Evolutionary conservation across 2,113 vertebrate species (phyloP).

Genomic region (Pluvianellus socialis): DNA sequence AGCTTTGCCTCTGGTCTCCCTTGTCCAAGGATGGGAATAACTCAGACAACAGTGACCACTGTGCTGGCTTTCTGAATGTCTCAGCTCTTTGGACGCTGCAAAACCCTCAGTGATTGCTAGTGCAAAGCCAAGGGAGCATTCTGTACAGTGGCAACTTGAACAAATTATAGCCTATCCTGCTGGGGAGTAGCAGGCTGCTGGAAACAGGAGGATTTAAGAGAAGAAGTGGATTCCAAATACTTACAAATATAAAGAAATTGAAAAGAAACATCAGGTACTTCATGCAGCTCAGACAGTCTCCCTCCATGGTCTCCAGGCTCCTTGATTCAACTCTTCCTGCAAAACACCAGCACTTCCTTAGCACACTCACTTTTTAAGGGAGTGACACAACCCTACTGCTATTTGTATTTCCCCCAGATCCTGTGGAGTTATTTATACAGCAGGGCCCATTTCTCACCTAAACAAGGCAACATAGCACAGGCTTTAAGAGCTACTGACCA

Average conservation of each 20-base stretch:
- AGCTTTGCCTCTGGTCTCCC: background rate
- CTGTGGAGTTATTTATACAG: background rate
- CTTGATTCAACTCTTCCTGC: slow-evolving; percentile 78
- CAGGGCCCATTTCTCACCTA: background rate
- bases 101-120: background rate
- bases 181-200: background rate
- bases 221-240: slow-evolving; percentile 62
- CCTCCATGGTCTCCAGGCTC: slow-evolving; percentile 85
- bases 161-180: background rate
- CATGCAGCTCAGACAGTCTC: slow-evolving; percentile 91
- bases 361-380: background rate
- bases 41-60: background rate
- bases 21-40: background rate
- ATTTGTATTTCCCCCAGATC: background rate
- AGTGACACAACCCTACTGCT: background rate
- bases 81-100: background rate
- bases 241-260: slow-evolving; percentile 97
- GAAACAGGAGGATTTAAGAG: background rate
- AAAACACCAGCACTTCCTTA: slow-evolving; percentile 45
- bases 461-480: background rate
- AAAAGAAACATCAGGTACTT: slow-evolving; percentile 96
- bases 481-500: background rate
- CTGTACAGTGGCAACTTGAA: background rate
- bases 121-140: background rate
- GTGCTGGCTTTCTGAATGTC: background rate